Evolutionary conservation across 2,888 invertebrate genomes (phyloP), one percentile per base, ranked within the genome.

Genomic region (Lithosia quadra): DNA sequence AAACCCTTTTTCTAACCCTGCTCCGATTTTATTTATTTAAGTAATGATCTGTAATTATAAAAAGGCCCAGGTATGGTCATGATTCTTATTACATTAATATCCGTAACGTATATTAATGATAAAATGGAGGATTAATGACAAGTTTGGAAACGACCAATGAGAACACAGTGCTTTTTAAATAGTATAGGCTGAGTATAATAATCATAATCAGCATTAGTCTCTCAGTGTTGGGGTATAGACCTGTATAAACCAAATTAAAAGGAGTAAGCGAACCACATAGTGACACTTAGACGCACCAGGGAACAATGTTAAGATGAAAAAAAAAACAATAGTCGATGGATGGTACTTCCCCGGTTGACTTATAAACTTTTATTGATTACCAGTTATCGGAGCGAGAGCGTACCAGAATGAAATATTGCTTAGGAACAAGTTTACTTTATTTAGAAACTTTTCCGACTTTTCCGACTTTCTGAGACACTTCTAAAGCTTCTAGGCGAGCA

Each of bases 371-470:
- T 39, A 60, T 60, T 60, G 39, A 60, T 60, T 60, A 36, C 39
- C 15, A 22, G 60, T 36, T 60, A 60, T 36, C 36, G 22, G 4
- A 2, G 36, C 15, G 24, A 22, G 58, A 65, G 64, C 39, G 39
- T 43, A 39, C 39, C 28, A 56, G 28, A 43, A 65, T 65, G 57
- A 39, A 65, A 65, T 65, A 65, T 34, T 59, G 49, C 28, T 49
- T 33, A 59, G 33, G 34, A 33, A 49, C 33, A 65, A 65, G 34
- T 59, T 65, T 34, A 22, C 49, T 66, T 66, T 66, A 66, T 60
- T 60, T 60, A 53, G 24, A 66, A 66, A 60, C 34, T 66, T 66
- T 18, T 3, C 8, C 5, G 58, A 1, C 21, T 33, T 60, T 22
- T 24, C 21, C 10, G 5, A 28, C 28, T 28, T 28, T 28, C 28